Conservation (phyloP, 2,888 invertebrate species). For the Meteorus cinctellus region DNA sequence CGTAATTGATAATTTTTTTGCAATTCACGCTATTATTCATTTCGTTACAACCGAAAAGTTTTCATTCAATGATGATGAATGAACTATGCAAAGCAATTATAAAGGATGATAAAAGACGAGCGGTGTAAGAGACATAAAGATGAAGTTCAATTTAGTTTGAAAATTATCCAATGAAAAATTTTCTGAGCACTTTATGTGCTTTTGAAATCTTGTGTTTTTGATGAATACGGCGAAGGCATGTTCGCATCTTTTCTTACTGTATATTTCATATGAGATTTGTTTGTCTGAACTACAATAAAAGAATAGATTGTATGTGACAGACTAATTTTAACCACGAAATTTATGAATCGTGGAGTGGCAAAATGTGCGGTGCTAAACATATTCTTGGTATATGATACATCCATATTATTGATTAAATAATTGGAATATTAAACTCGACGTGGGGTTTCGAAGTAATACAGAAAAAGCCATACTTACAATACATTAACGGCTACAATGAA, state of each 20-base stretch:
- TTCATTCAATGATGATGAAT: not conserved
- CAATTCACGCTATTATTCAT: not conserved
- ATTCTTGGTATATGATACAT: not conserved
- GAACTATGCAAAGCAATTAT: not conserved
- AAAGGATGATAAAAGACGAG: constrained; percentile 32
- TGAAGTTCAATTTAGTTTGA: constrained; percentile 9
- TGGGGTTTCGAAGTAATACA: not conserved
- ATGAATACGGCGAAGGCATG: not conserved
- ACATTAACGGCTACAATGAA: constrained; percentile 56
- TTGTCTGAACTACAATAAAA: not conserved
- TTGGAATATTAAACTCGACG: constrained; percentile 11
- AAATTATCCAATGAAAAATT: constrained; percentile 26
- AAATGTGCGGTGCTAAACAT: not conserved
- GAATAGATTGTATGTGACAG: not conserved
- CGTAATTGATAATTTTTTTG: not conserved
- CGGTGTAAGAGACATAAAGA: constrained; percentile 20
- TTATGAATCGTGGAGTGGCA: not conserved
- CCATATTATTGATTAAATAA: constrained; percentile 22
- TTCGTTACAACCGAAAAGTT: not conserved
- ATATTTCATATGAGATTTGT: not conserved
- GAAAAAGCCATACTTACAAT: not conserved
- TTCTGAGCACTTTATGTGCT: constrained; percentile 3
- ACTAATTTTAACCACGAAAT: constrained; percentile 12
- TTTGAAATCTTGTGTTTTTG: not conserved
- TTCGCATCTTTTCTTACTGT: not conserved